These are phyloP conservation scores for Lomographa bimaculata DNA, from an alignment of 2,888 invertebrate genomes.

Conservation along the genomic window DNA sequence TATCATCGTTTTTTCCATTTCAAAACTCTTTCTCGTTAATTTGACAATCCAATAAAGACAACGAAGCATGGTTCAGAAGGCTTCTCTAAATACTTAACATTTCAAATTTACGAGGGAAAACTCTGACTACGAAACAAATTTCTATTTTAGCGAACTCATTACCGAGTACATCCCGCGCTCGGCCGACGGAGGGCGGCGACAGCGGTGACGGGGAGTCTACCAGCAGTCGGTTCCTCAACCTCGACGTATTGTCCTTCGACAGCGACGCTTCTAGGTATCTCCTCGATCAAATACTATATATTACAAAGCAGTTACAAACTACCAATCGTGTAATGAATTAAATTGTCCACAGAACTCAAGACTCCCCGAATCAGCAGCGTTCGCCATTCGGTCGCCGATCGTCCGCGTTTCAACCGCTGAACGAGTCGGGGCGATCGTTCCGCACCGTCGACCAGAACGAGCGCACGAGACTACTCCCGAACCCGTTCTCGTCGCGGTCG, in stretches of 20 bases:
- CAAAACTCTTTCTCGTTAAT: too few species aligned
- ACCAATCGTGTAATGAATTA: too few species aligned
- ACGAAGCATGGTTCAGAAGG: too few species aligned
- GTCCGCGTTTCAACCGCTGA: constrained; percentile 71
- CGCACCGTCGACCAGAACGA: constrained; percentile 59
- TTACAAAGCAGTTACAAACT: too few species aligned
- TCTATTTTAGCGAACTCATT: constrained; percentile 42
- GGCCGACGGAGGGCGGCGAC: constrained; percentile 42
- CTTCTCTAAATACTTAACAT: too few species aligned
- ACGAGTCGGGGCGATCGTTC: constrained; percentile 52
- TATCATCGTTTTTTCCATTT: too few species aligned
- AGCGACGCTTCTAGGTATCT: constrained; percentile 51
- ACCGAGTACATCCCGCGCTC: constrained; percentile 49
- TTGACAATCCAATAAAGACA: too few species aligned
- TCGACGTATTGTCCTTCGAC: constrained; percentile 66
- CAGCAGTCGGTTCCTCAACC: constrained; percentile 59
- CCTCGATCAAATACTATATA: neutral
- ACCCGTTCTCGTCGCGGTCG: constrained; percentile 63
- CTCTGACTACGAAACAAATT: too few species aligned
- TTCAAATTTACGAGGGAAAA: too few species aligned
- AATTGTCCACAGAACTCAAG: constrained; percentile 56
- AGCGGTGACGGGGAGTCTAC: constrained; percentile 51
- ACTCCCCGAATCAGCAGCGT: constrained; percentile 48
- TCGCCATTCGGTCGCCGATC: constrained; percentile 64
- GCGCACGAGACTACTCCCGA: constrained; percentile 62